Percentiles rank a stretch among this genome's conserved stretches.
phyloP scores from a whole-genome alignment of 2,113 vertebrate species.

The Tretioscincus oriximinensis region DNA sequence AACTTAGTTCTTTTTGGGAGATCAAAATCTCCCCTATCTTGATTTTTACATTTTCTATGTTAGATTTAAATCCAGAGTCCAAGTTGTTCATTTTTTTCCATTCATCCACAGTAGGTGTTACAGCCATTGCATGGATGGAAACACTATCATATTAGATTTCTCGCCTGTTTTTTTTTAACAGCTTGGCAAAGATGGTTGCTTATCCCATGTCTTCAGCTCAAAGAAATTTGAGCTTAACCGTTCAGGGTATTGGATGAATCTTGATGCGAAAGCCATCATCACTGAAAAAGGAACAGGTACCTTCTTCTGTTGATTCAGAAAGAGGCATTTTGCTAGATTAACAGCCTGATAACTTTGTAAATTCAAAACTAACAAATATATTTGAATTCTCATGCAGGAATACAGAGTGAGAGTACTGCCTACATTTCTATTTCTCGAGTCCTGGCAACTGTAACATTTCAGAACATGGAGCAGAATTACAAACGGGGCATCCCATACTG shows the following conservation, averaged over 20 bases:
- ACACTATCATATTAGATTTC: neutral
- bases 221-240: constrained; percentile 59
- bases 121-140: neutral
- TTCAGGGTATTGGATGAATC: constrained; percentile 53
- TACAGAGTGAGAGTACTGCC: constrained; percentile 32
- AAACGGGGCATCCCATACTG: constrained; percentile 66
- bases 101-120: neutral
- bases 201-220: constrained; percentile 55
- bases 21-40: no score
- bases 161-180: constrained; percentile 38
- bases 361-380: neutral
- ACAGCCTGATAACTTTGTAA: neutral
- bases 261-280: constrained; percentile 45
- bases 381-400: constrained; percentile 48
- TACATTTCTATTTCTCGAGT: constrained; percentile 45
- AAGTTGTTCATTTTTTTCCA: no score
- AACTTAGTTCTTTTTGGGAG: no score
- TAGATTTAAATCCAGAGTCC: no score
- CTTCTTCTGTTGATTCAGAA: neutral
- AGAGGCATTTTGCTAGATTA: neutral
- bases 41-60: no score
- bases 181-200: constrained; percentile 54
- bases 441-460: constrained; percentile 53
- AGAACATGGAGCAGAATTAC: constrained; percentile 56
- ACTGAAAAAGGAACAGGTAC: constrained; percentile 70